Evolutionary conservation across 2,888 invertebrate genomes (phyloP), one percentile per base, ranked within the genome.

Genomic region (Macaria liturata): DNA sequence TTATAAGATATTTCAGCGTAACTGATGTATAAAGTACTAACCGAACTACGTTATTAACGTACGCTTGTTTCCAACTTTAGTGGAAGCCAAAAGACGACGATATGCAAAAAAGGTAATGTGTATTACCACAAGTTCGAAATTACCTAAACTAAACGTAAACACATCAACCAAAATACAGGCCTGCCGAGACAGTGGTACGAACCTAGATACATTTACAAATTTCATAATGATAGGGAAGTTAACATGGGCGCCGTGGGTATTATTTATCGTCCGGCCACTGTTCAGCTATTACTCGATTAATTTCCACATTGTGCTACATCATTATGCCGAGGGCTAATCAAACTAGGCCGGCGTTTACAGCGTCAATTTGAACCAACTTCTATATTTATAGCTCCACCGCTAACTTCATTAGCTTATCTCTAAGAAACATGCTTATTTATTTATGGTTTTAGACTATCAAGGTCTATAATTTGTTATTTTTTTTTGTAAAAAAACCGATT

Each of bases 201-300:
- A 39, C 8, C n/a, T 42, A 42, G 42, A 42, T n/a, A 42, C 42
- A n/a, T 42, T 42, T 42, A 9, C 42, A n/a, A 42, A 42, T 42
- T 68, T 66, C 57, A 61, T 66, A 53, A 67, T 60, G 49, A 49
- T 71, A 69, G 62, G 64, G 65, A 72, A 71, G 76, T 79, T 69
- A 72, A 66, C 67, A 69, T 64, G 59, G 54, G 66, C 64, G 65
- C 67, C 65, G 62, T 64, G 66, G 64, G 67, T 67, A 68, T 76
- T 70, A 72, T 73, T 74, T 70, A 71, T 69, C 61, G 66, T 68
- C 51, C 64, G 65, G 66, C 65, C 65, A 68, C 61, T 68, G 64
- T 62, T 57, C 65, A 61, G 67, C 66, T 65, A 64, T 65, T 67
- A 64, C 66, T 66, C 68, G 61, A 73, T 74, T 70, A 72, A 69